phyloP scores from a whole-genome alignment of 1,140 invertebrate genomes.

The Calliopsis andreniformis region DNA sequence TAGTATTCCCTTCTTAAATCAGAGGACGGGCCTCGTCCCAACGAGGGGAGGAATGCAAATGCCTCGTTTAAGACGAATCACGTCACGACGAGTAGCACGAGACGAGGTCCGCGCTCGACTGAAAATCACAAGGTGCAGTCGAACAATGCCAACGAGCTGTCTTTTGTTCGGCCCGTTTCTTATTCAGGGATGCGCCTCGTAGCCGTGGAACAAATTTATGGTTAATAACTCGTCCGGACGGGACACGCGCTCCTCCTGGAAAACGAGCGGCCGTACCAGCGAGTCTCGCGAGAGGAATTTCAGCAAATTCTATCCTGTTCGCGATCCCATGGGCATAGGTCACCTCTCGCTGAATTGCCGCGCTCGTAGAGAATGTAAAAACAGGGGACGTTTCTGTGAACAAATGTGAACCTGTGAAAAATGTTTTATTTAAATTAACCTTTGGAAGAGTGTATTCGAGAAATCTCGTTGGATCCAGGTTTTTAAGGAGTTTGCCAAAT shows the following conservation, averaged over 20 bases:
- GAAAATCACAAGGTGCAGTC: slow-evolving; percentile 40
- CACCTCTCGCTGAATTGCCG: too few species aligned
- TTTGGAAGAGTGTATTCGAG: too few species aligned
- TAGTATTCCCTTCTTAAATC: slow-evolving; percentile 59
- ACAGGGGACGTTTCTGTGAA: too few species aligned
- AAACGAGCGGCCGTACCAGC: neutral
- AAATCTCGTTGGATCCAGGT: too few species aligned
- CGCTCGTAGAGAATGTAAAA: too few species aligned
- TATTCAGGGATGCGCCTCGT: slow-evolving; percentile 37
- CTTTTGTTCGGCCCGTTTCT: slow-evolving; percentile 48
- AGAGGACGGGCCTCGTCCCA: slow-evolving; percentile 9
- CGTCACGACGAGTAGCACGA: slow-evolving; percentile 24
- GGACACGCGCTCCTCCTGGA: slow-evolving; percentile 19
- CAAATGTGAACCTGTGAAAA: too few species aligned
- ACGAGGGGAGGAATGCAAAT: slow-evolving; percentile 58
- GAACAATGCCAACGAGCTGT: slow-evolving; percentile 31
- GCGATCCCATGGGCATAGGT: too few species aligned
- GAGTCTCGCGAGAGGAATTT: slow-evolving; percentile 24
- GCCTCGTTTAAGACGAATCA: slow-evolving; percentile 58
- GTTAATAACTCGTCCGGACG: slow-evolving; percentile 56
- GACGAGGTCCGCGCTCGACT: neutral
- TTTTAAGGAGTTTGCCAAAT: too few species aligned
- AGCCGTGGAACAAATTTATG: slow-evolving; percentile 55
- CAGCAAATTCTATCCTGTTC: slow-evolving; percentile 10
- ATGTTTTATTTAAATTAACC: too few species aligned